These are phyloP conservation scores for Fabriciana adippe DNA, from an alignment of 2,888 invertebrate genomes.

Conservation along the genomic window DNA sequence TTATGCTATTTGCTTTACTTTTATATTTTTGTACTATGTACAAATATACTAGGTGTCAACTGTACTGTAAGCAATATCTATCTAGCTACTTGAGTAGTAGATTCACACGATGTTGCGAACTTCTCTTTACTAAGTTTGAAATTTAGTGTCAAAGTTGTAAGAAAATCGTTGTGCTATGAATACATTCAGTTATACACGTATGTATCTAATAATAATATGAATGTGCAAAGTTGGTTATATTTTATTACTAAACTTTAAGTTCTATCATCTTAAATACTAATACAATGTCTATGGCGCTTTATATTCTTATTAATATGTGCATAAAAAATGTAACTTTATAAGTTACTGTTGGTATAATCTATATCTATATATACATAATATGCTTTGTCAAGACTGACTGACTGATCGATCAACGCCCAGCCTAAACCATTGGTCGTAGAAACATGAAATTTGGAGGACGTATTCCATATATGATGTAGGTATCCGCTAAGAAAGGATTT, in stretches of 20 bases:
- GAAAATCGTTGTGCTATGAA: conserved; percentile 41
- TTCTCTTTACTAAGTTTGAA: conserved; percentile 41
- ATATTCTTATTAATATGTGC: too few relatives aligned
- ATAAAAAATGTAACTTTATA: too few relatives aligned
- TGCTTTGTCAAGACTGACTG: too few relatives aligned
- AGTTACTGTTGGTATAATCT: too few relatives aligned
- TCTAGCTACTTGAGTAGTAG: conserved; percentile 37
- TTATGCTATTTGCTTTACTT: not conserved
- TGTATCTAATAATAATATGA: conserved; percentile 40
- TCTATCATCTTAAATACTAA: conserved; percentile 21
- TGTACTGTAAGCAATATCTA: too few relatives aligned
- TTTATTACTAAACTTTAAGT: conserved; percentile 21
- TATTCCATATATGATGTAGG: too few relatives aligned
- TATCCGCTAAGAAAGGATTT: too few relatives aligned
- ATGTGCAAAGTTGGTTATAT: conserved; percentile 41
- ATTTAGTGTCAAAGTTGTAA: conserved; percentile 46
- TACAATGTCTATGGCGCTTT: not conserved
- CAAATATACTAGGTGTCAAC: conserved; percentile 18
- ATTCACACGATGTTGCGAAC: conserved; percentile 40
- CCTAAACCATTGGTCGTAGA: too few relatives aligned
- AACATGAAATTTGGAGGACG: too few relatives aligned
- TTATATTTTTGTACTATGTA: not conserved
- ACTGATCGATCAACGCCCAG: too few relatives aligned
- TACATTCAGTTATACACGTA: conserved; percentile 41
- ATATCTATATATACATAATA: too few relatives aligned